Percentiles rank a stretch among this genome's conserved stretches.
These are phyloP conservation scores for Gisinianus flammeolus DNA, from an alignment of 2,888 invertebrate species.

Conservation along the genomic window DNA sequence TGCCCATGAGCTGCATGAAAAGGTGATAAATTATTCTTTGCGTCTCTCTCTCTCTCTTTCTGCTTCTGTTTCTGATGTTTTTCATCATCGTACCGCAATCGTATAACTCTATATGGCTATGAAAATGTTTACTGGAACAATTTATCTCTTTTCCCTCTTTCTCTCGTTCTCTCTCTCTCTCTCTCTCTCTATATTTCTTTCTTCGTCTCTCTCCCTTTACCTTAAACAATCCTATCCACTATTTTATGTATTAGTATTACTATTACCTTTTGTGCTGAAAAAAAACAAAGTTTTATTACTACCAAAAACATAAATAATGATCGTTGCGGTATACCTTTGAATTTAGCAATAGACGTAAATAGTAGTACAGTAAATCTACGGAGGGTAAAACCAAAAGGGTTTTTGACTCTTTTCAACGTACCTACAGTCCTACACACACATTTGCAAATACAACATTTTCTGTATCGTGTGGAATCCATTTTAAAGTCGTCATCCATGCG, in stretches of 20 bases:
- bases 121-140: conserved; percentile 7
- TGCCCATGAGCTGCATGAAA: conserved; percentile 39
- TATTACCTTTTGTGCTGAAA: not conserved
- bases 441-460: too few species aligned
- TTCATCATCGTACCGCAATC: conserved; percentile 24
- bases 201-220: not conserved
- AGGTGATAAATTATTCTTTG: conserved; percentile 44
- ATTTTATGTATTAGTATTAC: not conserved
- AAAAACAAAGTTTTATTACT: not conserved
- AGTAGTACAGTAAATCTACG: too few species aligned
- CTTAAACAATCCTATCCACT: not conserved
- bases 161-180: too few species aligned
- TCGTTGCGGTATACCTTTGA: too few species aligned
- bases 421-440: too few species aligned
- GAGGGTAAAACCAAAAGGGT: too few species aligned
- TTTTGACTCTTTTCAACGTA: too few species aligned
- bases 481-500: too few species aligned
- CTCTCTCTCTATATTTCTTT: not conserved
- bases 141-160: not conserved
- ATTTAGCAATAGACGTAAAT: too few species aligned
- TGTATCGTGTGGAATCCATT: too few species aligned
- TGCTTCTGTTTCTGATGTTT: conserved; percentile 45
- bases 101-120: not conserved
- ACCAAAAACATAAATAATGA: too few species aligned
- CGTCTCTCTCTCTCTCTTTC: conserved; percentile 18